A percentile compares a stretch with the other conserved stretches of the same genome.
Conservation (phyloP, 2,797 vertebrate genomes). For the Neosalanx taihuensis region DNA sequence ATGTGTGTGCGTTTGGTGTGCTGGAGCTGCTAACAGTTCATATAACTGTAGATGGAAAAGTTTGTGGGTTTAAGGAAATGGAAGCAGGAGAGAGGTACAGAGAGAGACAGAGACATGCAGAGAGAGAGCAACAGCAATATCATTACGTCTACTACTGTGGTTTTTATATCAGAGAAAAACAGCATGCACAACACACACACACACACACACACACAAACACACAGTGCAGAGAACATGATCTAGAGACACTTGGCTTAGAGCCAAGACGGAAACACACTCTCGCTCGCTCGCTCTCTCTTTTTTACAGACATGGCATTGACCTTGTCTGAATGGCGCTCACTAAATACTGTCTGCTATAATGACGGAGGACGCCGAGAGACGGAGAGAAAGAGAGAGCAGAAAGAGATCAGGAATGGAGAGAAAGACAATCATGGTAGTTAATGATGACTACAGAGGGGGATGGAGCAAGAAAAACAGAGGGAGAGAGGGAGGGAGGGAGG, state of each 20-base stretch:
- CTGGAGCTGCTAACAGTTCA: no score
- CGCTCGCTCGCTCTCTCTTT: slow-evolving; percentile 7
- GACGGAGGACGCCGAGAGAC: slow-evolving; percentile 19
- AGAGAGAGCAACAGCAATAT: slow-evolving; percentile 30
- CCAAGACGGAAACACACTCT: slow-evolving; percentile 42
- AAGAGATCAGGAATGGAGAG: not conserved
- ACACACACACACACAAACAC: slow-evolving; percentile 31
- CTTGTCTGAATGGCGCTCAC: slow-evolving; percentile 53
- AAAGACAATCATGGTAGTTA: not conserved
- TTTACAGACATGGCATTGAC: slow-evolving; percentile 33
- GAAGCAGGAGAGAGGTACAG: slow-evolving; percentile 24
- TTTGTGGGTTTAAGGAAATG: not conserved
- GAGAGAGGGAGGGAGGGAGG: not conserved
- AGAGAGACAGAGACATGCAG: not conserved
- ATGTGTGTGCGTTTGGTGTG: not conserved
- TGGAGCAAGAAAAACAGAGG: not conserved
- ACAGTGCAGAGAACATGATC: slow-evolving; percentile 57
- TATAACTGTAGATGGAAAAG: no score
- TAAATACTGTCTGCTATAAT: slow-evolving; percentile 53
- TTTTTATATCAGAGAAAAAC: slow-evolving; percentile 33
- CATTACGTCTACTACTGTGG: slow-evolving; percentile 57
- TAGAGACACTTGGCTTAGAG: slow-evolving; percentile 61
- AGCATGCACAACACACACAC: slow-evolving; percentile 16
- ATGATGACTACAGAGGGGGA: slow-evolving; percentile 10
- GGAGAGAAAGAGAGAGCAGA: slow-evolving; percentile 3